Conservation (phyloP, 1,140 invertebrate species). For the Drosophila bocqueti region DNA sequence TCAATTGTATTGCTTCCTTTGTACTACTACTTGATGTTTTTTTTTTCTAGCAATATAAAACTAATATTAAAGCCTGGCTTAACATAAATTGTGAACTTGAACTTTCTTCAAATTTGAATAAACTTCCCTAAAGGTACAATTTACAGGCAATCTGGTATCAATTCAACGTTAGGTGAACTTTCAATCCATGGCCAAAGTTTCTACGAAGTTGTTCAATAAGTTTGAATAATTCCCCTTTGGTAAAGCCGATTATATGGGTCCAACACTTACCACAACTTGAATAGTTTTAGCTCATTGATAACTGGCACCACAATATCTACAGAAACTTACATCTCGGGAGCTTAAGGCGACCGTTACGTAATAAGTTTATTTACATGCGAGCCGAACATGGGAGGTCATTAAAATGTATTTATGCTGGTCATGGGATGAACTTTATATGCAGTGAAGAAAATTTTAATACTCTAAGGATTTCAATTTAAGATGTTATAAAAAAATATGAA, state of each 20-base stretch:
- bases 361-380: constrained; percentile 60
- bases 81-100: not conserved
- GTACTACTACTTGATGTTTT: not conserved
- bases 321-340: constrained; percentile 59
- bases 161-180: constrained; percentile 27
- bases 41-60: not conserved
- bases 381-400: constrained; percentile 34
- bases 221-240: constrained; percentile 38
- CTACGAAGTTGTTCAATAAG: constrained; percentile 36
- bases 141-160: constrained; percentile 18
- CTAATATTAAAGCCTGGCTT: not conserved
- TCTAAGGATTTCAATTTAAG: not conserved
- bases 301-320: constrained; percentile 34
- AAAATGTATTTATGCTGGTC: constrained; percentile 64
- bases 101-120: not conserved
- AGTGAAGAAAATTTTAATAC: not conserved
- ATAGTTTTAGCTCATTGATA: constrained; percentile 51
- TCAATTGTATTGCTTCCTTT: not conserved
- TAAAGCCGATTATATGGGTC: constrained; percentile 43
- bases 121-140: not conserved
- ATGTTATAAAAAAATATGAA: too few species aligned
- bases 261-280: constrained; percentile 41
- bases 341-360: constrained; percentile 39
- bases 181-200: constrained; percentile 35
- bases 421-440: constrained; percentile 14